A percentile compares a stretch with the other conserved stretches of the same genome.
Evolutionary conservation across 2,797 vertebrate genomes (phyloP).

Genomic region (Lacerta bilineata): DNA sequence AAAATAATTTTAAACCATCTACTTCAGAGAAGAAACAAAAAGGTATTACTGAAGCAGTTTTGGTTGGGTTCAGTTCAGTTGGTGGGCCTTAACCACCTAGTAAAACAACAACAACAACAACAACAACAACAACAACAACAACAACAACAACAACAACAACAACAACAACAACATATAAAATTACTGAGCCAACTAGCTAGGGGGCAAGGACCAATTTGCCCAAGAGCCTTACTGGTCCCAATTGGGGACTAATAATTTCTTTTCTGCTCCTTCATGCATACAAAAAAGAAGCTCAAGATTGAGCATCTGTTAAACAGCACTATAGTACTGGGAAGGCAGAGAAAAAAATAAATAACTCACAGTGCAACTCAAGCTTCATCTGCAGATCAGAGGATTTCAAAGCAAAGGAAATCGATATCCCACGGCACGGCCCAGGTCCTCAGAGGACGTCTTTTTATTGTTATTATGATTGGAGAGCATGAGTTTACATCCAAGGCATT

Average conservation of each 20-base stretch:
- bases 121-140: too few relatives aligned
- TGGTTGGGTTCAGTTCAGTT: neutral
- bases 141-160: too few relatives aligned
- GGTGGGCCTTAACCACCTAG: neutral
- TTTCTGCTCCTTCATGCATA: neutral
- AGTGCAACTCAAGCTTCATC: constrained; percentile 33
- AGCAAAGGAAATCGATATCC: constrained; percentile 40
- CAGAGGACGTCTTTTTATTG: constrained; percentile 17
- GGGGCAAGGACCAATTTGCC: neutral
- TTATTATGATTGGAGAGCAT: constrained; percentile 46
- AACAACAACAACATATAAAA: too few relatives aligned
- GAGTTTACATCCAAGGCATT: constrained; percentile 50
- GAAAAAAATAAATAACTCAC: constrained; percentile 12
- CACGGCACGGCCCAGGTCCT: constrained; percentile 44
- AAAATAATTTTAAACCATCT: neutral
- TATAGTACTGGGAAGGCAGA: neutral
- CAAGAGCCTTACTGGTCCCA: too few relatives aligned
- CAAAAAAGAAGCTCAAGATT: neutral
- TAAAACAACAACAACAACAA: too few relatives aligned
- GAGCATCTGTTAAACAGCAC: constrained; percentile 18
- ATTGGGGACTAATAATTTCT: too few relatives aligned
- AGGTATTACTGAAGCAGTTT: too few relatives aligned
- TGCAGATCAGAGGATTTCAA: constrained; percentile 49
- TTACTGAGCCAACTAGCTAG: neutral
- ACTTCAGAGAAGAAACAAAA: neutral